Percentiles rank a stretch among this genome's conserved stretches.
These are phyloP conservation scores for Pseudorhombus dupliciocellatus DNA, from an alignment of 2,113 vertebrate species.

Conservation along the genomic window DNA sequence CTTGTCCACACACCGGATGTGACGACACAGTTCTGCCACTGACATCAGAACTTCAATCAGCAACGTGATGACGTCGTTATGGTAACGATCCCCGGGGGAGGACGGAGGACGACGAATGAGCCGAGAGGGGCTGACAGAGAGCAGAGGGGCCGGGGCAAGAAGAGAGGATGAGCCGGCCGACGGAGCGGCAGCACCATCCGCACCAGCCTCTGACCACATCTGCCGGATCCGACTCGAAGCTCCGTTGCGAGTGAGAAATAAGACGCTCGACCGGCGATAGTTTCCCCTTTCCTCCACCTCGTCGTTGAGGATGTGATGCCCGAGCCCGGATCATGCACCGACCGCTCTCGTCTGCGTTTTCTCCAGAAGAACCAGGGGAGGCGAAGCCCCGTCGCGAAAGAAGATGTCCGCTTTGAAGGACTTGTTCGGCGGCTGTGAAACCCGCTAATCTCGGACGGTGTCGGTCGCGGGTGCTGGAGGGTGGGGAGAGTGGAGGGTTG, in stretches of 20 bases:
- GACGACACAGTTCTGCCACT: conserved; percentile 41
- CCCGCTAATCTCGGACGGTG: conserved; percentile 32
- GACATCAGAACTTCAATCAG: conserved; percentile 75
- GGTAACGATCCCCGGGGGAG: conserved; percentile 75
- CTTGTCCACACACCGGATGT: conserved; percentile 11
- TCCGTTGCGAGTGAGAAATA: background rate
- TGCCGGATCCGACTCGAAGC: background rate
- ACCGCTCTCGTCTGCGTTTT: conserved; percentile 10
- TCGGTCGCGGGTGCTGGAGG: background rate
- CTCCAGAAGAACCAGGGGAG: conserved; percentile 28
- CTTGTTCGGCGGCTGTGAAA: conserved; percentile 1
- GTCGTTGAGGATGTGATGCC: conserved; percentile 32
- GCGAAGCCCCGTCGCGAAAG: conserved; percentile 31
- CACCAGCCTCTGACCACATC: background rate
- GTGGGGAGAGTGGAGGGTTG: conserved; percentile 18
- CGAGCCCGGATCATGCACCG: conserved; percentile 43
- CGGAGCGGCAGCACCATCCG: conserved; percentile 26
- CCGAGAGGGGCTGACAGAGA: conserved; percentile 44
- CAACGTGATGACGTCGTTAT: conserved; percentile 84
- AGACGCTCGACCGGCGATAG: background rate
- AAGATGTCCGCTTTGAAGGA: conserved; percentile 33
- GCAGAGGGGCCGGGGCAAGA: conserved; percentile 26
- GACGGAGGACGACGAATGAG: conserved; percentile 77
- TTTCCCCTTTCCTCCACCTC: background rate
- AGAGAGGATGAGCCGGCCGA: conserved; percentile 46